A percentile compares a stretch with the other conserved stretches of the same genome.
These are phyloP conservation scores for Atethmia centrago DNA, from an alignment of 2,888 invertebrate species.

Conservation along the genomic window DNA sequence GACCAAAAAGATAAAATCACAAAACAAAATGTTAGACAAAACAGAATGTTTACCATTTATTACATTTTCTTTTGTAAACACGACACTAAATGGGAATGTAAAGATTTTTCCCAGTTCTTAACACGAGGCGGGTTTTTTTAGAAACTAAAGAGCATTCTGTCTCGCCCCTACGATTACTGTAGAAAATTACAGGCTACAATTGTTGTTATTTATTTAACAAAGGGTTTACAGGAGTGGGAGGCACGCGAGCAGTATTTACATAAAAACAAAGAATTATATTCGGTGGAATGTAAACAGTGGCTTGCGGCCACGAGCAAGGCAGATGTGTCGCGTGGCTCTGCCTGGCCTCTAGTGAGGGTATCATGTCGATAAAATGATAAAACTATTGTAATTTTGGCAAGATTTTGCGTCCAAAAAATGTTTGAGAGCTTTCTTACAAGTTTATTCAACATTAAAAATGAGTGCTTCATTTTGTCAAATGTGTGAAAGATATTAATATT, in stretches of 20 bases:
- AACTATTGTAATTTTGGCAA: constrained; percentile 15
- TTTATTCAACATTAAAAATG: background rate
- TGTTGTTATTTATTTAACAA: constrained; percentile 65
- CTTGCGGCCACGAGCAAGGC: constrained; percentile 66
- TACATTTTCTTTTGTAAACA: constrained; percentile 55
- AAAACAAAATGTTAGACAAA: constrained; percentile 45
- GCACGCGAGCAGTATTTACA: constrained; percentile 73
- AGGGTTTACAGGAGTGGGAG: constrained; percentile 66
- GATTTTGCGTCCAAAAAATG: background rate
- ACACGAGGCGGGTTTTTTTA: constrained; percentile 38
- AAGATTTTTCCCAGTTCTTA: constrained; percentile 49
- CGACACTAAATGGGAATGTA: constrained; percentile 48
- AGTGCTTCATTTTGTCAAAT: constrained; percentile 3
- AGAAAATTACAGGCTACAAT: constrained; percentile 61
- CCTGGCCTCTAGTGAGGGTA: constrained; percentile 61
- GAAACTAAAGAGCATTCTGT: constrained; percentile 54
- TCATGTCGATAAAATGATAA: constrained; percentile 46
- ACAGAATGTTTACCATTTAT: constrained; percentile 46
- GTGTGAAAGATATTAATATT: constrained; percentile 6
- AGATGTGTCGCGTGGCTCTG: constrained; percentile 73
- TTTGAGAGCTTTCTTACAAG: background rate
- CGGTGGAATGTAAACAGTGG: constrained; percentile 72
- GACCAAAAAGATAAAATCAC: constrained; percentile 39
- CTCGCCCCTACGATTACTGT: constrained; percentile 52
- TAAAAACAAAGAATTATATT: constrained; percentile 78